phyloP scores from a whole-genome alignment of 2,797 vertebrate species.

The Selene dorsalis region DNA sequence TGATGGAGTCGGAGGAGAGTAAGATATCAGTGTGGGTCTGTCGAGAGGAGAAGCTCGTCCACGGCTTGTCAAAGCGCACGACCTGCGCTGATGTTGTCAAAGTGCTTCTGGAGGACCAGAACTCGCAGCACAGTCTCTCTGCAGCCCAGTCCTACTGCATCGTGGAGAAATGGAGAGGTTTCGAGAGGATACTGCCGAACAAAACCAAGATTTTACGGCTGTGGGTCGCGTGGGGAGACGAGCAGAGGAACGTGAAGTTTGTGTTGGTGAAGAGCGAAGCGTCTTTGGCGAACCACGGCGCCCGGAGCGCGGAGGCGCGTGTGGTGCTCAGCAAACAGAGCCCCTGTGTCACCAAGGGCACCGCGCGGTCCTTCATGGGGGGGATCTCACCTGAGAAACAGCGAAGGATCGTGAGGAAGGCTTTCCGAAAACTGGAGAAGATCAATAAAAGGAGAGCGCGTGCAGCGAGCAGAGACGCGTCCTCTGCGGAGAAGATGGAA shows the following conservation, averaged over 20 bases:
- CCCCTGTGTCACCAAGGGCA: constrained; percentile 75
- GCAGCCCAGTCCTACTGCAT: constrained; percentile 88
- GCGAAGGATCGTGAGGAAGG: constrained; percentile 92
- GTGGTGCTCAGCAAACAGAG: constrained; percentile 92
- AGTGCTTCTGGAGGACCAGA: constrained; percentile 89
- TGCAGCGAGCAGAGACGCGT: constrained; percentile 78
- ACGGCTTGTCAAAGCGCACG: constrained; percentile 92
- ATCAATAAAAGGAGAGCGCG: constrained; percentile 87
- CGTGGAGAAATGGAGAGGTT: constrained; percentile 97
- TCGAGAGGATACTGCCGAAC: constrained; percentile 92
- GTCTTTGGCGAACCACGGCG: constrained; percentile 87
- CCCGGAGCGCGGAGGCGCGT: constrained; percentile 93
- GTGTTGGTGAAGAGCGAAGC: constrained; percentile 91
- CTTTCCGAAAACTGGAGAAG: constrained; percentile 96
- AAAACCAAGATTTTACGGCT: constrained; percentile 92
- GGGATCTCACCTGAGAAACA: constrained; percentile 90
- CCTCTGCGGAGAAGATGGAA: constrained; percentile 89
- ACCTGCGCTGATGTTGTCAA: constrained; percentile 93
- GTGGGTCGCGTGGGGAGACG: constrained; percentile 94
- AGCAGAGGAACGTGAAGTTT: constrained; percentile 92
- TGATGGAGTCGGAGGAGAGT: constrained; percentile 87
- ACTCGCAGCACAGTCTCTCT: constrained; percentile 68
- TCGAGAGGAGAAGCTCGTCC: constrained; percentile 93
- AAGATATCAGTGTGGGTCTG: constrained; percentile 95
- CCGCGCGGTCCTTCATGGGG: constrained; percentile 61